Evolutionary conservation across 2,888 invertebrate species (phyloP).

Genomic region (Apomyelois bistriatella): DNA sequence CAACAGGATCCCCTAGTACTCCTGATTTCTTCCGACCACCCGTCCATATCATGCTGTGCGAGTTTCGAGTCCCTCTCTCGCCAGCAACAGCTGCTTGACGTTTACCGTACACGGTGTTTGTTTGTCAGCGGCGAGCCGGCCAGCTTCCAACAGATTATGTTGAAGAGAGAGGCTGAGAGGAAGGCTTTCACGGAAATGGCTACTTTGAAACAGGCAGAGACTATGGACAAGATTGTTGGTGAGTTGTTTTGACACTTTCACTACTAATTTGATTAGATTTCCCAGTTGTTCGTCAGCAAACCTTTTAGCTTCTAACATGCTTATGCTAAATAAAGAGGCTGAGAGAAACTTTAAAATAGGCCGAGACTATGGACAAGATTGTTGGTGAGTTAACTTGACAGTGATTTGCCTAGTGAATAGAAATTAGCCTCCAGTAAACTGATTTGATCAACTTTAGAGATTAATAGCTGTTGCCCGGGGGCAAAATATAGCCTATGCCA

Average conservation of each 20-base stretch:
- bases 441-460: too few relatives aligned
- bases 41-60: conserved; percentile 75
- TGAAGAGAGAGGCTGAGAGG: conserved; percentile 66
- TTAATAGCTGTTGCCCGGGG: too few relatives aligned
- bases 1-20: conserved; percentile 75
- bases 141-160: conserved; percentile 70
- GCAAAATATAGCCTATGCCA: too few relatives aligned
- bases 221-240: conserved; percentile 71
- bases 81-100: conserved; percentile 68
- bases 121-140: conserved; percentile 73
- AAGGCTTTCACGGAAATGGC: conserved; percentile 76
- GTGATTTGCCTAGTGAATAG: too few relatives aligned
- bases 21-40: conserved; percentile 74
- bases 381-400: too few relatives aligned
- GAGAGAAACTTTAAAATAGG: too few relatives aligned
- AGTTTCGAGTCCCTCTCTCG: conserved; percentile 70
- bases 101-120: conserved; percentile 73
- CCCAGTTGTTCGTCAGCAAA: neutral
- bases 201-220: conserved; percentile 70
- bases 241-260: conserved; percentile 19
- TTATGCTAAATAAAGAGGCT: too few relatives aligned
- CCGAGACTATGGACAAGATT: too few relatives aligned
- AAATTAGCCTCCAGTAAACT: too few relatives aligned
- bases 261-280: neutral
- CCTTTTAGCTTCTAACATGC: too few relatives aligned